phyloP scores from a whole-genome alignment of 2,888 invertebrate genomes.

The Autographa pulchrina region DNA sequence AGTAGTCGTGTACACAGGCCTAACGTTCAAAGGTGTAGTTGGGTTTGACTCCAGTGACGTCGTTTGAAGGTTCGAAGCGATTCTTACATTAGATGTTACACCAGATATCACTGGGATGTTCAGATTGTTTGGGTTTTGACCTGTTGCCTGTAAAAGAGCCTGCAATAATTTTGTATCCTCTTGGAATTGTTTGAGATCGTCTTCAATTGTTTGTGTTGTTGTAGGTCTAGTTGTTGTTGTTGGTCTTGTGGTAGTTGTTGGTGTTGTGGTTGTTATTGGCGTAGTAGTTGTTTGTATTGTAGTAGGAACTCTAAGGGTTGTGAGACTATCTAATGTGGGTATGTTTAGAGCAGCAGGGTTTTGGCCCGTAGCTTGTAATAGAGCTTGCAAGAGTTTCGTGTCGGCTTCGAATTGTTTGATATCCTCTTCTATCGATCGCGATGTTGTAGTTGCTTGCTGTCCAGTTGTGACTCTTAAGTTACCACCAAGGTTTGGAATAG shows the following conservation, averaged over 20 bases:
- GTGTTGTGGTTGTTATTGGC: conserved; percentile 57
- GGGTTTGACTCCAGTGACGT: conserved; percentile 79
- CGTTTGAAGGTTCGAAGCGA: conserved; percentile 80
- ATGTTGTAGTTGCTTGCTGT: conserved; percentile 70
- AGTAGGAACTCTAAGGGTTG: conserved; percentile 63
- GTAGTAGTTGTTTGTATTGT: conserved; percentile 60
- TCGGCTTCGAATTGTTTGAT: conserved; percentile 85
- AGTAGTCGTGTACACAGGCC: conserved; percentile 79
- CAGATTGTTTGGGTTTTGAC: conserved; percentile 71
- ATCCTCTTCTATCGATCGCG: conserved; percentile 83
- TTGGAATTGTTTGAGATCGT: conserved; percentile 80
- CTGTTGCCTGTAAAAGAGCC: conserved; percentile 82
- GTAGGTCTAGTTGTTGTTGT: conserved; percentile 62
- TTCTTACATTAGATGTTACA: conserved; percentile 82
- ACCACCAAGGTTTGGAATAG: conserved; percentile 61
- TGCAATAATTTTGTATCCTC: conserved; percentile 83
- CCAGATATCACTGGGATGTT: conserved; percentile 80
- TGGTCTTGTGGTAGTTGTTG: conserved; percentile 61
- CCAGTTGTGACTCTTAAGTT: conserved; percentile 60
- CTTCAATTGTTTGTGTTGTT: conserved; percentile 71
- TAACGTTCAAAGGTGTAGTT: conserved; percentile 77
- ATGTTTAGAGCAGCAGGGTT: conserved; percentile 80
- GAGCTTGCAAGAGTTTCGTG: conserved; percentile 82
- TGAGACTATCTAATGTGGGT: conserved; percentile 74
- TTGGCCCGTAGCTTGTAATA: conserved; percentile 83